These are phyloP conservation scores for Heliconius eleuchia DNA, from an alignment of 1,140 invertebrate species.

Conservation along the genomic window DNA sequence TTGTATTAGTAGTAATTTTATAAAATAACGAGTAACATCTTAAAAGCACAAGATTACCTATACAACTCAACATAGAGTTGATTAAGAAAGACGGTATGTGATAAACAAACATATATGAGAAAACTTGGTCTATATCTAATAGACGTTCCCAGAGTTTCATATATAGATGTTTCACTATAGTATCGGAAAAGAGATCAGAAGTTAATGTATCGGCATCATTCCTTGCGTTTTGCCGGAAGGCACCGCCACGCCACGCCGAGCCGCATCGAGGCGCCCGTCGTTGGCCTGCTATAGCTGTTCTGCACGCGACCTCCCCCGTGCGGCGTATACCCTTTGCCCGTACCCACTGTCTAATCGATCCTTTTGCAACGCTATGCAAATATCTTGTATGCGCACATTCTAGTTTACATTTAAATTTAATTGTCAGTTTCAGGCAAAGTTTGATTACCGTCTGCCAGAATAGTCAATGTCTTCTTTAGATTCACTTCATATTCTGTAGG, in stretches of 20 bases:
- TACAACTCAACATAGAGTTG: background rate
- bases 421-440: slow-evolving; percentile 30
- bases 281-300: slow-evolving; percentile 54
- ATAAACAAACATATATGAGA: background rate
- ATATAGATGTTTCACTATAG: slow-evolving; percentile 72
- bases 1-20: too few relatives aligned
- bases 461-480: background rate
- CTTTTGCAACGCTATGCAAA: slow-evolving; percentile 53
- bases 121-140: slow-evolving; percentile 68
- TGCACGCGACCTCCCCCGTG: slow-evolving; percentile 55
- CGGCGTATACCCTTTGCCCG: slow-evolving; percentile 14
- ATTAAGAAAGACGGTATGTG: background rate
- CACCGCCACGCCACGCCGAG: slow-evolving; percentile 58
- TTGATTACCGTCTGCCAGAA: slow-evolving; percentile 22
- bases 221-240: slow-evolving; percentile 77
- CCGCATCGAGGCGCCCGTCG: slow-evolving; percentile 43
- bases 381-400: slow-evolving; percentile 37
- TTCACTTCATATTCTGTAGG: background rate
- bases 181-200: slow-evolving; percentile 81
- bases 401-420: slow-evolving; percentile 38
- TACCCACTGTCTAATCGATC: slow-evolving; percentile 63
- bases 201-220: slow-evolving; percentile 81
- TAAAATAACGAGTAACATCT: background rate
- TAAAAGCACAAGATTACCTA: background rate
- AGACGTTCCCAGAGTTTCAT: slow-evolving; percentile 76